Percentiles rank a stretch among this genome's conserved stretches.
These are phyloP conservation scores for Falco naumanni DNA, from an alignment of 2,797 vertebrate species.

Conservation along the genomic window DNA sequence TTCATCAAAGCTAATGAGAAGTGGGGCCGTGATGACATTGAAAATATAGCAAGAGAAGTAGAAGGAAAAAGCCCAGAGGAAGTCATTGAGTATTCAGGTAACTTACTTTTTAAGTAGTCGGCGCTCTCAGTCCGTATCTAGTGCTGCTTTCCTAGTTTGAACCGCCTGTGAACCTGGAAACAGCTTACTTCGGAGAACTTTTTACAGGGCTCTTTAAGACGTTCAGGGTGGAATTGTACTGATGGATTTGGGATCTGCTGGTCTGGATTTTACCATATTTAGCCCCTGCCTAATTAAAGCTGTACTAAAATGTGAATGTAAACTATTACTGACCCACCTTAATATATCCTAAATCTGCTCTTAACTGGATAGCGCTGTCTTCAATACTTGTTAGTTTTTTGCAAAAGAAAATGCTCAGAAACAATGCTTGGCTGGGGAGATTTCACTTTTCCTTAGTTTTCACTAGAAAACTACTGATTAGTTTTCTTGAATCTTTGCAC, in stretches of 20 bases:
- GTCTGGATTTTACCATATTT: not conserved
- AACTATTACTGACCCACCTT: not conserved
- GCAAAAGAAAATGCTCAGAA: not conserved
- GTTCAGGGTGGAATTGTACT: not conserved
- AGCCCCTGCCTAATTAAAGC: accelerated
- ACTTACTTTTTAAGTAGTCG: not conserved
- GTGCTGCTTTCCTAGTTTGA: not conserved
- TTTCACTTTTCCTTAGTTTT: not conserved
- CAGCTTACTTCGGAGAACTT: not conserved
- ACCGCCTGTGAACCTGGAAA: not conserved
- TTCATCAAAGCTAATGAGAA: conserved; percentile 99
- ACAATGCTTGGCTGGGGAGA: not conserved
- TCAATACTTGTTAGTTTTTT: not conserved
- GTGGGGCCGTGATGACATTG: conserved; percentile 98
- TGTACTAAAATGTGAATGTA: not conserved
- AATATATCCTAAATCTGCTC: not conserved
- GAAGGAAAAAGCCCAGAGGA: conserved; percentile 98
- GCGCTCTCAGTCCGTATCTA: not conserved
- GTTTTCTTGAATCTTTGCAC: not conserved
- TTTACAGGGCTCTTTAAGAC: not conserved
- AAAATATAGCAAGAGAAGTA: conserved; percentile 97
- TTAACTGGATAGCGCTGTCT: not conserved
- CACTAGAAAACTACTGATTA: no score
- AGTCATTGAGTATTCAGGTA: conserved; percentile 99
- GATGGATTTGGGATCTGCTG: not conserved